Percentiles rank a stretch among this genome's conserved stretches.
Conservation (phyloP, 2,113 vertebrate genomes). For the Sylvietta virens region DNA sequence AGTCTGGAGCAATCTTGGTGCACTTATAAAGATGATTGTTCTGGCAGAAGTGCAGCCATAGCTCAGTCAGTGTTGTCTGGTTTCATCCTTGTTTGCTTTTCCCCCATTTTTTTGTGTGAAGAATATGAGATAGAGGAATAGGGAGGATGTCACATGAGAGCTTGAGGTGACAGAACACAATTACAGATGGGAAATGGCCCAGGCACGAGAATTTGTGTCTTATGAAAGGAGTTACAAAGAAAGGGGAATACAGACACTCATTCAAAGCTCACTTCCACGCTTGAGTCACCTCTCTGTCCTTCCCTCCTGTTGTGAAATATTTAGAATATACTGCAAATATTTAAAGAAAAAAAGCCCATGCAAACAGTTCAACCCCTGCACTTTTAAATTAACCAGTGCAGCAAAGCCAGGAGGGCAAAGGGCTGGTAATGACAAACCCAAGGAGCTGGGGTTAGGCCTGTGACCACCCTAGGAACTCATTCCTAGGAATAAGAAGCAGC, state of each 20-base stretch:
- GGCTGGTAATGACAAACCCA: background rate
- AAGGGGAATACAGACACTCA: background rate
- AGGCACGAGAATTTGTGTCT: background rate
- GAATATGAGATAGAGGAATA: background rate
- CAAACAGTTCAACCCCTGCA: background rate
- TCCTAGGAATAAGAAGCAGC: background rate
- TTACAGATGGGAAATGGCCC: background rate
- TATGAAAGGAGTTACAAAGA: background rate
- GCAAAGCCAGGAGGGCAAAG: constrained; percentile 16
- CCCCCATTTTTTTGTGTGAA: background rate
- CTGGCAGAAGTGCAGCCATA: background rate
- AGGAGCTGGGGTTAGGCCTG: background rate
- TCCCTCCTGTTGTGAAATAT: constrained; percentile 37
- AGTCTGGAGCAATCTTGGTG: background rate
- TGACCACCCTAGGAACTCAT: background rate
- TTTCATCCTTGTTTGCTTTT: background rate
- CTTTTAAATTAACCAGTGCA: background rate
- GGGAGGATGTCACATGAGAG: background rate
- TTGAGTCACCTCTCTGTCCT: constrained; percentile 7
- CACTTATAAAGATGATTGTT: background rate
- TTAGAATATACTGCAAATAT: constrained; percentile 50
- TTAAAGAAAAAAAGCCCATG: constrained; percentile 7
- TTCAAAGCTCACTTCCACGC: background rate
- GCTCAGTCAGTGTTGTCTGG: background rate
- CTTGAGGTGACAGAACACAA: background rate